Evolutionary conservation across 2,113 vertebrate genomes (phyloP).

Genomic region (Butorides virescens): DNA sequence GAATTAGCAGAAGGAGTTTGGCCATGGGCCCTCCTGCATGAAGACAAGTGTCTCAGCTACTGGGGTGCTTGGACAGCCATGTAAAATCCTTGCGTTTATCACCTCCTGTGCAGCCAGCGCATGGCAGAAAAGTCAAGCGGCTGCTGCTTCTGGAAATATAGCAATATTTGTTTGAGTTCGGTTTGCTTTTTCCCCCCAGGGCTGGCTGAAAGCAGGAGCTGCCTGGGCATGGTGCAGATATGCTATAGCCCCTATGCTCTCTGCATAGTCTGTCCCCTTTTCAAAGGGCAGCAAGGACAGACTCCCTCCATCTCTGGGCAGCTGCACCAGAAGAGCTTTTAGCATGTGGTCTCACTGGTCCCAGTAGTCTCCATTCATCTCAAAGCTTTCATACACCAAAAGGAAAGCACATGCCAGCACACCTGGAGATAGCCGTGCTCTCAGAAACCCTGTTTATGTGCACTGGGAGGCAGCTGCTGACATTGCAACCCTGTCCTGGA

Average conservation of each 20-base stretch:
- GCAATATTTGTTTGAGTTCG: not conserved
- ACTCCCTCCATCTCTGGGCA: not conserved
- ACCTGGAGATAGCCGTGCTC: not conserved
- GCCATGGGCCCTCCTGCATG: not conserved
- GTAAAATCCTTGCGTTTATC: not conserved
- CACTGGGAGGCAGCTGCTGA: not conserved
- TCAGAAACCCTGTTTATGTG: not conserved
- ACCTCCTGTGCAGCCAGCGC: not conserved
- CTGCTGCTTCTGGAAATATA: not conserved
- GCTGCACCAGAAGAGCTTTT: not conserved
- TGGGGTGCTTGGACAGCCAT: not conserved
- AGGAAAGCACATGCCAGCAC: not conserved
- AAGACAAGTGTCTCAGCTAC: not conserved
- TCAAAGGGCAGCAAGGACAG: not conserved
- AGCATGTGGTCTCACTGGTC: not conserved
- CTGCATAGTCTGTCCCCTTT: not conserved
- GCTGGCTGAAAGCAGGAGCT: not conserved
- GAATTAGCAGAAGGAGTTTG: not conserved
- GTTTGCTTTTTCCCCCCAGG: not conserved
- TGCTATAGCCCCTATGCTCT: fast-evolving
- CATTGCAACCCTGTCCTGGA: not conserved
- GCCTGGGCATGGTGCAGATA: not conserved
- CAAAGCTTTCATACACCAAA: not conserved
- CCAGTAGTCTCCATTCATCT: not conserved
- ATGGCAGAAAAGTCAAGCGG: not conserved